phyloP scores from a whole-genome alignment of 2,113 vertebrate species.

The Actinemys pallida region DNA sequence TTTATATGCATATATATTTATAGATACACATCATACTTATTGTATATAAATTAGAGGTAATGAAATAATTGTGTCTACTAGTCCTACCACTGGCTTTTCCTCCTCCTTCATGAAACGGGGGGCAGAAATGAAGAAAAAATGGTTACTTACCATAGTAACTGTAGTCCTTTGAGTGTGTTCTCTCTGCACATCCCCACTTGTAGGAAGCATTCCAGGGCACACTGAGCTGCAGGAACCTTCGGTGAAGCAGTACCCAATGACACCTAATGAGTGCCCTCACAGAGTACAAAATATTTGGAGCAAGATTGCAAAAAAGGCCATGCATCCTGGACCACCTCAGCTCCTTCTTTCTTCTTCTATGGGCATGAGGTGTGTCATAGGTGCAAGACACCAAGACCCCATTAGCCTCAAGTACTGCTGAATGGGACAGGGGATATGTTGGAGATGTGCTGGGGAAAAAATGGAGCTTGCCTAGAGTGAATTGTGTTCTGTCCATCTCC shows the following conservation, averaged over 20 bases:
- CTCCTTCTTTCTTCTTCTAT: neutral
- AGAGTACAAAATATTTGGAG: neutral
- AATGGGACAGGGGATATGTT: neutral
- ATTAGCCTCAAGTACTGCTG: neutral
- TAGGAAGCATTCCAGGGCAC: neutral
- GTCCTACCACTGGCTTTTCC: neutral
- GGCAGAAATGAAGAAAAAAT: neutral
- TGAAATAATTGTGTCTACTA: neutral
- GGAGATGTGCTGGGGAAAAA: neutral
- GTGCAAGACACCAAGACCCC: neutral
- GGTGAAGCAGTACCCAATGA: neutral
- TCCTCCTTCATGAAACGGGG: neutral
- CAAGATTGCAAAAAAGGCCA: neutral
- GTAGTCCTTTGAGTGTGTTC: neutral
- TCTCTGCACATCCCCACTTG: neutral
- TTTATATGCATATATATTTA: neutral
- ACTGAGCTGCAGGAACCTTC: neutral
- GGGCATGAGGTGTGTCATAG: neutral
- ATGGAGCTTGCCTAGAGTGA: neutral
- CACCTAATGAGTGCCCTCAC: neutral
- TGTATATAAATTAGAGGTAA: neutral
- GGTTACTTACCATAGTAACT: neutral
- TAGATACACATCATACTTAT: neutral
- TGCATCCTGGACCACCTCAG: fast-evolving
- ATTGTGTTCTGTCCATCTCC: neutral